Conservation (phyloP, 1,140 invertebrate genomes). For the Eueides isabella region DNA sequence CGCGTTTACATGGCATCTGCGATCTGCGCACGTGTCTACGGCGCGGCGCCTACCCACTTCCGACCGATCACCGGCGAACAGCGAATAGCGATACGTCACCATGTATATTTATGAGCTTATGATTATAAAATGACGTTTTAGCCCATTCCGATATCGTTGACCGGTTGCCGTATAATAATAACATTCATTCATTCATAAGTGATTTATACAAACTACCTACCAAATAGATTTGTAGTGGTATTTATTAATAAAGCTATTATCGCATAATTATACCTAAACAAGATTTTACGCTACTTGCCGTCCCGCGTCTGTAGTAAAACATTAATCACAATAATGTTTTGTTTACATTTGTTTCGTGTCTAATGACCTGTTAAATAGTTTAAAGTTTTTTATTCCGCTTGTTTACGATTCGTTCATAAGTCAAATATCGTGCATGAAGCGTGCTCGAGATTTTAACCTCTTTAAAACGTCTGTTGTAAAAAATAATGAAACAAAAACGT, state of each 20-base stretch:
- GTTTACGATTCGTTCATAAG: not conserved
- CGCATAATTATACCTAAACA: slow-evolving; percentile 77
- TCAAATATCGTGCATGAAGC: not conserved
- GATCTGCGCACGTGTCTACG: slow-evolving; percentile 57
- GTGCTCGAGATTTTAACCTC: not conserved
- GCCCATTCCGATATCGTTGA: slow-evolving; percentile 76
- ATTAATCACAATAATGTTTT: slow-evolving; percentile 59
- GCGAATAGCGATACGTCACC: slow-evolving; percentile 60
- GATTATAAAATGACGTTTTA: slow-evolving; percentile 80
- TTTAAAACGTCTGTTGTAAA: too few species aligned
- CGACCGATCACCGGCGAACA: slow-evolving; percentile 51
- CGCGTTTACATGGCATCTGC: slow-evolving; percentile 61
- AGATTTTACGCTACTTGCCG: slow-evolving; percentile 69
- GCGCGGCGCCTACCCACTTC: slow-evolving; percentile 37
- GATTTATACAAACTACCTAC: slow-evolving; percentile 77
- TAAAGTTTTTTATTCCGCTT: slow-evolving; percentile 13
- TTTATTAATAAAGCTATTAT: slow-evolving; percentile 78
- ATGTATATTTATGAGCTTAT: slow-evolving; percentile 80
- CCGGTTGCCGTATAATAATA: slow-evolving; percentile 73
- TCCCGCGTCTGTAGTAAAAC: slow-evolving; percentile 67
- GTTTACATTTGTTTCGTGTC: slow-evolving; percentile 34
- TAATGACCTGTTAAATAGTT: slow-evolving; percentile 26
- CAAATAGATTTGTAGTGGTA: slow-evolving; percentile 76
- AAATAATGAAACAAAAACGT: too few species aligned
- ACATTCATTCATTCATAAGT: slow-evolving; percentile 76